phyloP scores from a whole-genome alignment of 1,140 invertebrate genomes.

The Neodiprion virginianus region DNA sequence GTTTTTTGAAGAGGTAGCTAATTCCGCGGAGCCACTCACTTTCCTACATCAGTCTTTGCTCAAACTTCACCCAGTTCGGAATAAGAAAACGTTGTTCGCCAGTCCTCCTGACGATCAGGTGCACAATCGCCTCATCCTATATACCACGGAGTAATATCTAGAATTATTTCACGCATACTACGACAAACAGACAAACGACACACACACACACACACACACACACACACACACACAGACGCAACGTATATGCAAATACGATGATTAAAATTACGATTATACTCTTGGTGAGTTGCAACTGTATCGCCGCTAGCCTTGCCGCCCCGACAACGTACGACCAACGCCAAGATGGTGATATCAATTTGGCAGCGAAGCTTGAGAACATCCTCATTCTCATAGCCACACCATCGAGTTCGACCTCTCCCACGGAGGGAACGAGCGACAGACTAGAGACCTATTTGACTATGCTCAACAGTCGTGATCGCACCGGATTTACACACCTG shows the following conservation, averaged over 20 bases:
- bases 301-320: constrained; percentile 20
- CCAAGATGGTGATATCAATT: constrained; percentile 57
- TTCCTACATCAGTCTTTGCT: not conserved
- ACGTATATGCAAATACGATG: not conserved
- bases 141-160: no score
- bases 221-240: no score
- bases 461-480: not conserved
- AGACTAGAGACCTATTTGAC: not conserved
- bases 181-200: not conserved
- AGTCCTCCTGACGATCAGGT: no score
- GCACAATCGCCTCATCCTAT: not conserved
- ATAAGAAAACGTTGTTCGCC: no score
- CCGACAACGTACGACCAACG: constrained; percentile 56
- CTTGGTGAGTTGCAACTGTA: not conserved
- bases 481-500: no score
- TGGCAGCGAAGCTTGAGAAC: constrained; percentile 57
- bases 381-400: constrained; percentile 50
- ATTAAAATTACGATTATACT: not conserved
- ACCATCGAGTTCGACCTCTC: constrained; percentile 21
- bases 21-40: not conserved
- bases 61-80: not conserved
- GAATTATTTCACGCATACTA: not conserved
- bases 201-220: not conserved
- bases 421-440: constrained; percentile 25
- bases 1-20: not conserved